phyloP scores from a whole-genome alignment of 1,140 invertebrate genomes.

The Panulirus ornatus region DNA sequence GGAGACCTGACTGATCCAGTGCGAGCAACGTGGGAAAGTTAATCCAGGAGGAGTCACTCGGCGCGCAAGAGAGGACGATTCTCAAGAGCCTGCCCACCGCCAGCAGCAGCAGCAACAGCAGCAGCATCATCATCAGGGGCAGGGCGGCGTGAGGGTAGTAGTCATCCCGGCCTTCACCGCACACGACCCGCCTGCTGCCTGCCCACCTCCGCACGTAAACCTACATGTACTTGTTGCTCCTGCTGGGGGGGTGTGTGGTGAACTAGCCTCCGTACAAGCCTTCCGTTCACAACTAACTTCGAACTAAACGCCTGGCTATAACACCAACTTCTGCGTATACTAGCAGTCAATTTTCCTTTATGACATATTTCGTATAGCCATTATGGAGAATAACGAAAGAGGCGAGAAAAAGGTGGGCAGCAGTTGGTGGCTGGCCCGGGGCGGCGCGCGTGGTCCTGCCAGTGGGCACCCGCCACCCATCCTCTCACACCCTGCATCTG shows the following conservation, averaged over 20 bases:
- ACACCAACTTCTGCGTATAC: neutral
- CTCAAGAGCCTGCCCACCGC: no score
- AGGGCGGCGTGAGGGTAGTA: constrained; percentile 37
- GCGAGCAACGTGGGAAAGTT: no score
- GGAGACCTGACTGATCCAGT: no score
- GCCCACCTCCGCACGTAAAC: constrained; percentile 29
- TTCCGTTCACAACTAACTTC: no score
- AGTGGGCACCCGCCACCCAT: constrained; percentile 60
- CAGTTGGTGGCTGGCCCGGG: constrained; percentile 31
- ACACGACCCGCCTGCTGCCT: constrained; percentile 46
- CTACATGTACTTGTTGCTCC: constrained; percentile 26
- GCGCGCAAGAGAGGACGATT: no score
- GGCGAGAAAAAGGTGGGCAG: constrained; percentile 3
- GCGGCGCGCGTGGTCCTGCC: constrained; percentile 65
- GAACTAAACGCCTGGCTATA: neutral
- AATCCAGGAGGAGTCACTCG: no score
- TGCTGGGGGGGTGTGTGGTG: no score
- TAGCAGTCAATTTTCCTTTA: neutral
- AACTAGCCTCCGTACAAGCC: neutral
- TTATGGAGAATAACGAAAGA: constrained; percentile 40
- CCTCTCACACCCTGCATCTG: neutral
- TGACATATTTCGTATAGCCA: neutral
- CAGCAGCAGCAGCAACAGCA: neutral
- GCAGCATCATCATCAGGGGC: neutral
- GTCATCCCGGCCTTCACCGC: constrained; percentile 44